Evolutionary conservation across 30 jellyfish, hydroid and myxozoan genomes (phyloP), one percentile per base, ranked within the genome.

Genomic region (Aurelia coerulea): DNA sequence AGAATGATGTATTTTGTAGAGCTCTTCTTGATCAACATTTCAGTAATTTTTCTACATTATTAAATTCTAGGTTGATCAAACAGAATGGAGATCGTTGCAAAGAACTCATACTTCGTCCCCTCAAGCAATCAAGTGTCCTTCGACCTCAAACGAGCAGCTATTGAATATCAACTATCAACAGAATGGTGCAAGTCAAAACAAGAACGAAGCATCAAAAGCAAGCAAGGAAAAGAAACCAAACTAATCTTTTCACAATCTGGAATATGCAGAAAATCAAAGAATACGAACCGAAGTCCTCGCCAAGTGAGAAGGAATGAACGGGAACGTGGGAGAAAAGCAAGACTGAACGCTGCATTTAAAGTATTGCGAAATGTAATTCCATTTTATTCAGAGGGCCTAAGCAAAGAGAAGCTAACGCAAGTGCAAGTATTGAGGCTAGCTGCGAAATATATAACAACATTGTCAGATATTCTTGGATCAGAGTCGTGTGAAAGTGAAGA

Each of bases 251-350:
- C 73, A n/a, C 60, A 58, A 6, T 60, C 73, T 10, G 58, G 73
- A 2, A 58, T 50, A 18, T 58, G 74, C 82, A 76, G 90, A 42
- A 76, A 80, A 70, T 56, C 96, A 7, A 76, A 68, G 79, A 87
- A 50, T 75, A 58, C 50, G 1, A 76, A 74, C 60, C 82, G 92
- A 66, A 83, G 95, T 77, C 93, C 91, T 5, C 81, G 91, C 17
- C 98, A 92, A 79, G 93, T 81, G 68, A 37, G 92, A 19, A 66
- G 98, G 41, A 92, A 92, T 65, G 98, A 92, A 73, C 73, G 98
- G 76, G 98, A 92, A 62, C 80, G 98, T 10, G 88, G 95, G 31
- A 62, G 98, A 76, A 92, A 92, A 64, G 98, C 98, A 51, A 81
- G 98, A 65, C 83, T 92, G 50, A 86, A 92, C 72, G 90, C 97